Percentiles rank a stretch among this genome's conserved stretches.
Conservation (phyloP, 2,888 invertebrate species). For the Teleiodes luculella region DNA sequence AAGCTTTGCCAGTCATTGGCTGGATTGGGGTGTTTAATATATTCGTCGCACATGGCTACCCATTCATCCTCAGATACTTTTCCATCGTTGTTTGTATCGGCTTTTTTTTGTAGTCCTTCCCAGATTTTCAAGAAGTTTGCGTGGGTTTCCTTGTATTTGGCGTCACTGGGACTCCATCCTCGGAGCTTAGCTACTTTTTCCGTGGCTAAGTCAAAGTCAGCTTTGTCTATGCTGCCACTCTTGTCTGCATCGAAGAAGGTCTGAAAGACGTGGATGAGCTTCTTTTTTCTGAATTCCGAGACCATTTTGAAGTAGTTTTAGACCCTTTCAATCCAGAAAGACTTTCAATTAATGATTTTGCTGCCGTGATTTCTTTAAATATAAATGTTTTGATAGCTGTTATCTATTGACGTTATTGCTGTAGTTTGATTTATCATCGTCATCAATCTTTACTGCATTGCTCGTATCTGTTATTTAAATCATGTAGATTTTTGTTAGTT, state of each 20-base stretch:
- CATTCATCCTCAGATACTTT: constrained; percentile 92
- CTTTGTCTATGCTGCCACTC: constrained; percentile 91
- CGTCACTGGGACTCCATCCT: constrained; percentile 85
- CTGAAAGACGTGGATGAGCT: constrained; percentile 90
- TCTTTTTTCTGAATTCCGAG: constrained; percentile 93
- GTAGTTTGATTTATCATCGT: no score
- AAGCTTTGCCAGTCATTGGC: constrained; percentile 90
- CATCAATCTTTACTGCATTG: no score
- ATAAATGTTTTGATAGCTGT: no score
- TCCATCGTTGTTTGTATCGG: constrained; percentile 91
- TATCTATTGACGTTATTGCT: no score
- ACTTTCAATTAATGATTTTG: no score
- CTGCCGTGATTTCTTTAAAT: no score
- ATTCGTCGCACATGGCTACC: constrained; percentile 92
- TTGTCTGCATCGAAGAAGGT: constrained; percentile 93
- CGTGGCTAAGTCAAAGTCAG: constrained; percentile 90
- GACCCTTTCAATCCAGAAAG: no score
- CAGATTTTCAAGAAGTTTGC: constrained; percentile 88
- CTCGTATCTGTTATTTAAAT: no score
- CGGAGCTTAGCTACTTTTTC: constrained; percentile 89
- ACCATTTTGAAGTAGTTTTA: constrained; percentile 71
- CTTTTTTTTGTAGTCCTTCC: constrained; percentile 89
- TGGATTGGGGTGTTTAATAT: constrained; percentile 84
- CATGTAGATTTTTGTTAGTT: no score
- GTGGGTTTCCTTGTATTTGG: constrained; percentile 85